Conservation (phyloP, 1,140 invertebrate genomes). For the Atta cephalotes region DNA sequence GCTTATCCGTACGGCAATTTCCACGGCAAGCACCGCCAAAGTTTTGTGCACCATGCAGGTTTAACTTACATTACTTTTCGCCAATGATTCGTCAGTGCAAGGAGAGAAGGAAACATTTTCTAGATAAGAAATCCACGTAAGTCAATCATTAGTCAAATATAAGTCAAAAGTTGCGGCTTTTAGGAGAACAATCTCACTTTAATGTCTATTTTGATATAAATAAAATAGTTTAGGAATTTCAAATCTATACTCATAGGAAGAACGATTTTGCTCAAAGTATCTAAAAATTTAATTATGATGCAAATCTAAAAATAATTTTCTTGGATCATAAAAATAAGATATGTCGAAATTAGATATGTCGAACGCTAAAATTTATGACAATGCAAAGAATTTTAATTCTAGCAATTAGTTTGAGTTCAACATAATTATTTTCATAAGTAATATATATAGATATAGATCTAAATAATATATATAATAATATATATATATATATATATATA, state of each 20-base stretch:
- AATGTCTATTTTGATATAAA: background rate
- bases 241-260: background rate
- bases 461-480: too few relatives aligned
- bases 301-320: too few relatives aligned
- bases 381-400: too few relatives aligned
- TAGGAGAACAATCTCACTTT: background rate
- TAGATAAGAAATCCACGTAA: constrained; percentile 18
- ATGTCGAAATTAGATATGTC: too few relatives aligned
- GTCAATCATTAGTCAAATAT: constrained; percentile 14
- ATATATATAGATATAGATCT: too few relatives aligned
- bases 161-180: background rate
- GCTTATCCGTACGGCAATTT: constrained; percentile 59
- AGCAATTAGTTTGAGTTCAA: too few relatives aligned
- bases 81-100: constrained; percentile 30
- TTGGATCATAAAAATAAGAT: too few relatives aligned
- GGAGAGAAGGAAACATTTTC: background rate
- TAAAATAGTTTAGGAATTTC: background rate
- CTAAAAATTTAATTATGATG: too few relatives aligned
- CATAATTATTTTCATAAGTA: too few relatives aligned
- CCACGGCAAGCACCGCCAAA: constrained; percentile 22
- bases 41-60: constrained; percentile 49
- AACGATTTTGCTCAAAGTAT: too few relatives aligned
- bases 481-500: too few relatives aligned
- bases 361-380: too few relatives aligned
- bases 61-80: constrained; percentile 51